Evolutionary conservation across 2,888 invertebrate genomes (phyloP), one percentile per base, ranked within the genome.

Genomic region (Zonitis immaculata): DNA sequence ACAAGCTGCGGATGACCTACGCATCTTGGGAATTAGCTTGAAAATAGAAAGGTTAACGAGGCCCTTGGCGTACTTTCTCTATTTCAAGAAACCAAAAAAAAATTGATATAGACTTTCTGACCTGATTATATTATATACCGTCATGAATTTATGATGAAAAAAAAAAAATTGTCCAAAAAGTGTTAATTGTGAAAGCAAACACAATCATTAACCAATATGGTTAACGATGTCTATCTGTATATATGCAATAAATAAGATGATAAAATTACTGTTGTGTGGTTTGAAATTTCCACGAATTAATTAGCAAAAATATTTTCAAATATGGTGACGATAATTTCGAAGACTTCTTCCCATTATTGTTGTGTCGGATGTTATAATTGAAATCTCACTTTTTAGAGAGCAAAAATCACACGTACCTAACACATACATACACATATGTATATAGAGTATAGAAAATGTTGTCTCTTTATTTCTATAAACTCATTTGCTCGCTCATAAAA

Each of bases 401-500:
- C 51, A 8, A 18, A 35, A 18, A 64, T 65, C 62, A 61, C 55
- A 59, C 35, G n/a, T n/a, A n/a, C n/a, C n/a, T n/a, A n/a, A n/a
- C n/a, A n/a, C n/a, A n/a, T n/a, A n/a, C n/a, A n/a, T n/a, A n/a
- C n/a, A n/a, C n/a, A n/a, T n/a, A n/a, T n/a, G n/a, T n/a, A n/a
- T n/a, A n/a, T n/a, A n/a, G n/a, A n/a, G n/a, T n/a, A 58, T 1
- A 59, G 58, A 61, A 62, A 57, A 58, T 53, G 63, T 60, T 62
- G 61, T 64, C 66, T 65, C 63, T 66, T 69, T 66, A 67, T 68
- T 68, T 68, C 65, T 66, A 68, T n/a, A n/a, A 70, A 68, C 65
- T 71, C 67, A 71, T 71, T 69, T 70, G 68, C 65, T 60, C 67
- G 69, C 65, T 67, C 66, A 68, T 67, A 69, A 71, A 72, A 71